phyloP scores from a whole-genome alignment of 1,140 invertebrate genomes.

The Dolichoris vasculosae region DNA sequence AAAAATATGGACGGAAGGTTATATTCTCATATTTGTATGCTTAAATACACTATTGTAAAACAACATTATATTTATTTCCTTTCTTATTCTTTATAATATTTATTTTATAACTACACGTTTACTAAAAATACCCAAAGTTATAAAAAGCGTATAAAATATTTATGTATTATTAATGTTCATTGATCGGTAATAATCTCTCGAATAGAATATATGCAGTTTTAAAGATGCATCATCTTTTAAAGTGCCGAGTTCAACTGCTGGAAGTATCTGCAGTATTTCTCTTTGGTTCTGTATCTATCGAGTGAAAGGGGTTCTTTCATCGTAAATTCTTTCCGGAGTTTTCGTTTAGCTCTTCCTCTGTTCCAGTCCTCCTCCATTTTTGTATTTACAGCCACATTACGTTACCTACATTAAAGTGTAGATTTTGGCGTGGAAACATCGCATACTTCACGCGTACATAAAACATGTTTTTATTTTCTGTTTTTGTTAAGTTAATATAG shows the following conservation, averaged over 20 bases:
- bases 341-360: slow-evolving; percentile 25
- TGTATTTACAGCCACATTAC: background rate
- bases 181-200: slow-evolving; percentile 1
- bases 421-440: background rate
- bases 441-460: background rate
- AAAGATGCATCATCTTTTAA: background rate
- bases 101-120: no score
- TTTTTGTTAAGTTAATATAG: background rate
- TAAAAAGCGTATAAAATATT: background rate
- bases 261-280: background rate
- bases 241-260: background rate
- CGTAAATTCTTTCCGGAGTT: slow-evolving; percentile 40
- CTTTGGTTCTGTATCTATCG: slow-evolving; percentile 15
- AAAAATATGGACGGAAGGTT: no score
- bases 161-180: background rate
- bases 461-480: background rate
- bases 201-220: background rate
- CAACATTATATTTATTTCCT: no score
- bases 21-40: no score
- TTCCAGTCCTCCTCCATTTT: background rate
- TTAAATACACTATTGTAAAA: no score
- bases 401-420: background rate
- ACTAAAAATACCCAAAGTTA: background rate
- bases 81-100: no score
- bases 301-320: slow-evolving; percentile 45